Evolutionary conservation across 2,888 invertebrate species (phyloP).

Genomic region (Leucozona laternaria): DNA sequence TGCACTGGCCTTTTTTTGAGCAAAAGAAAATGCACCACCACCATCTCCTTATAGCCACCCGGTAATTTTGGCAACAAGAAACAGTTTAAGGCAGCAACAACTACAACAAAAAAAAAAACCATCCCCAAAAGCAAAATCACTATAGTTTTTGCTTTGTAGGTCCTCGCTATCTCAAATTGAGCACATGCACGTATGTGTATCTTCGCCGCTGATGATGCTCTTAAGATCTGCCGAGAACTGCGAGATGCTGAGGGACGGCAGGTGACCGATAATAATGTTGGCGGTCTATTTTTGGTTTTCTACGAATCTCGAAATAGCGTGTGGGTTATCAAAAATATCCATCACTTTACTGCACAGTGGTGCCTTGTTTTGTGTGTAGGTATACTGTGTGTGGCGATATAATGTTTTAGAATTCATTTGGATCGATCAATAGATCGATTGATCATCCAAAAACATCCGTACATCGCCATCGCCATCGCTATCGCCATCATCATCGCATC

Average conservation of each 20-base stretch:
- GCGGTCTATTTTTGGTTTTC: conserved; percentile 62
- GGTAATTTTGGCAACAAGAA: conserved; percentile 29
- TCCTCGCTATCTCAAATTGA: conserved; percentile 3
- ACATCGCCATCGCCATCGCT: neutral
- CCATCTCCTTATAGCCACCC: conserved; percentile 28
- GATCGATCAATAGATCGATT: conserved; percentile 14
- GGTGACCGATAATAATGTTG: conserved; percentile 59
- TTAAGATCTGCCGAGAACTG: neutral
- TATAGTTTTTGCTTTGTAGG: conserved; percentile 6
- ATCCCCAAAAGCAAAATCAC: neutral
- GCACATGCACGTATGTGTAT: conserved; percentile 26
- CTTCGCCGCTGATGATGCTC: too few species aligned
- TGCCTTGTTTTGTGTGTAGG: conserved; percentile 8
- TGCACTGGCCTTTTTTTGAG: neutral
- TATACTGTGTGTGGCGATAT: neutral
- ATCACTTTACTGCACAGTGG: conserved; percentile 26
- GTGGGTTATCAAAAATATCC: conserved; percentile 72
- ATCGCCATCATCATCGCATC: neutral
- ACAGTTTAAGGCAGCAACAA: conserved; percentile 1
- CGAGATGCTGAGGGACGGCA: conserved; percentile 18
- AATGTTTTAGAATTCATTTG: conserved; percentile 8
- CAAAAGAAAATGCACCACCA: neutral
- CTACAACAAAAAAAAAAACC: neutral
- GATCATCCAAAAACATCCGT: conserved; percentile 9
- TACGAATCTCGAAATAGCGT: conserved; percentile 63